Conservation (phyloP, 2,888 invertebrate genomes). For the Platypus cylindrus region DNA sequence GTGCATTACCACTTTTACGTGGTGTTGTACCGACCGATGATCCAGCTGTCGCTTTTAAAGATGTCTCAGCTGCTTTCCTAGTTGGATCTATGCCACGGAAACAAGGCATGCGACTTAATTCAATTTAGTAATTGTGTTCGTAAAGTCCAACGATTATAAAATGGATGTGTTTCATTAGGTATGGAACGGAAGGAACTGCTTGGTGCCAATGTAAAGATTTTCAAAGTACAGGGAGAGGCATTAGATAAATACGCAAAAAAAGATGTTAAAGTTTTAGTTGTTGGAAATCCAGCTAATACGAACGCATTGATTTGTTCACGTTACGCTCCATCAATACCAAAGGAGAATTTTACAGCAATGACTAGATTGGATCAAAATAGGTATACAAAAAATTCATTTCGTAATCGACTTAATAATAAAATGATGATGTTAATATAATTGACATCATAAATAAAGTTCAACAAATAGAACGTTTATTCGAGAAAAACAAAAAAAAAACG, state of each 20-base stretch:
- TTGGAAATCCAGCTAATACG: constrained; percentile 99
- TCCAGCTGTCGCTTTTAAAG: constrained; percentile 85
- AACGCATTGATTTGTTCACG: constrained; percentile 93
- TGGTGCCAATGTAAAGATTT: constrained; percentile 95
- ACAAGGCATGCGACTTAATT: constrained; percentile 34
- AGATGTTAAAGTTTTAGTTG: constrained; percentile 79
- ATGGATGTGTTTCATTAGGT: constrained; percentile 37
- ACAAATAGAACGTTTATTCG: too few species aligned
- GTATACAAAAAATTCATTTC: constrained; percentile 3
- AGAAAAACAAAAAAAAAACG: too few species aligned
- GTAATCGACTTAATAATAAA: too few species aligned
- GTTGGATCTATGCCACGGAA: constrained; percentile 97
- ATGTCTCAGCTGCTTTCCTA: constrained; percentile 90
- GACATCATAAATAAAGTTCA: too few species aligned
- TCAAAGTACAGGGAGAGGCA: constrained; percentile 93
- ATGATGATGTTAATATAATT: too few species aligned
- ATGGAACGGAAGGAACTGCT: constrained; percentile 98
- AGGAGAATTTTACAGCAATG: constrained; percentile 94
- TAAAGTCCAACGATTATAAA: background rate
- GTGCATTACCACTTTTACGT: constrained; percentile 78
- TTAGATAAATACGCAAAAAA: constrained; percentile 51
- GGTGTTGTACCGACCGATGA: constrained; percentile 80
- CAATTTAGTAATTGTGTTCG: background rate
- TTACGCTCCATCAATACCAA: constrained; percentile 91
- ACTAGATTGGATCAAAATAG: constrained; percentile 93